These are phyloP conservation scores for Priocnemis perturbator DNA, from an alignment of 2,888 invertebrate genomes.

Conservation along the genomic window DNA sequence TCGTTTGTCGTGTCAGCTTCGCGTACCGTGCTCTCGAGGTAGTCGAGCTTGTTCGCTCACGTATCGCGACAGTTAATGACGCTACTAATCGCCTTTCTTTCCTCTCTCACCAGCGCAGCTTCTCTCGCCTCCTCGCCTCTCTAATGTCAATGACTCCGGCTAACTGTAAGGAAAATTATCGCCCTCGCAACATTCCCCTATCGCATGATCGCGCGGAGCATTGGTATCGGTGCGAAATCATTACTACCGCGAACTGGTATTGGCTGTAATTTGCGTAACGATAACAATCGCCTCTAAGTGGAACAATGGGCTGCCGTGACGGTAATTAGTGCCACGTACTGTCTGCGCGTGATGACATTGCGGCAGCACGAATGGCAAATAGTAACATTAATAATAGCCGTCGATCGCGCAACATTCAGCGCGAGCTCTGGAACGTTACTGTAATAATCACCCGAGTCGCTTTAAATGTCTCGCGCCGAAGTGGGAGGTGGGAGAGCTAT, in stretches of 20 bases:
- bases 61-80: no score
- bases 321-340: constrained; percentile 58
- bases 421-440: constrained; percentile 29
- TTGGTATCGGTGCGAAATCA: constrained; percentile 60
- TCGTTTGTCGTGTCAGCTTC: no score
- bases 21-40: no score
- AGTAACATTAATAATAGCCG: constrained; percentile 54
- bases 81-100: no score
- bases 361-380: constrained; percentile 53
- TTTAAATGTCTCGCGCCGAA: not conserved
- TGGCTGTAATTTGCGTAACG: constrained; percentile 61
- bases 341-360: constrained; percentile 59
- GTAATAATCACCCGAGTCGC: constrained; percentile 17
- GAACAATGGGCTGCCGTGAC: constrained; percentile 60
- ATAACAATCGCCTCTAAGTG: constrained; percentile 60
- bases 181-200: constrained; percentile 6
- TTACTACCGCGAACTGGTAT: constrained; percentile 51
- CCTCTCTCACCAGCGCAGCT: no score
- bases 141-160: no score
- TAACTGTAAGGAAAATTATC: no score
- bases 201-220: constrained; percentile 20
- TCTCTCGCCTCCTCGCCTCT: no score
- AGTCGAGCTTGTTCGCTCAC: no score
- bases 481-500: no score
- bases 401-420: constrained; percentile 11